These are phyloP conservation scores for Ictidomys tridecemlineatus DNA, from an alignment of 2,113 vertebrate genomes.

Conservation along the genomic window DNA sequence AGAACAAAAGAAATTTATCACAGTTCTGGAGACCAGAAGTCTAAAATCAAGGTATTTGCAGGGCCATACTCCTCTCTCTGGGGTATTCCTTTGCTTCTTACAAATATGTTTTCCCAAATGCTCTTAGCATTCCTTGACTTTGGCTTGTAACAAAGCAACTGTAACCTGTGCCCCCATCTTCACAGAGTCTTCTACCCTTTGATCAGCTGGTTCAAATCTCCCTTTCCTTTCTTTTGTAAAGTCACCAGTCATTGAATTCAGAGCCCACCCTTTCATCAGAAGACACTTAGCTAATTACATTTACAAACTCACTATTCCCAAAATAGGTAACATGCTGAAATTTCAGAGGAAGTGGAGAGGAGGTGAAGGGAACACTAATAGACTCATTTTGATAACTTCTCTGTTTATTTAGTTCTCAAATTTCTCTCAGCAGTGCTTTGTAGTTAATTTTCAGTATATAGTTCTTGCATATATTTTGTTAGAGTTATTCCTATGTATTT, in stretches of 20 bases:
- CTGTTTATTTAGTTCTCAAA: constrained; percentile 21
- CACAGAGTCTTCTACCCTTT: background rate
- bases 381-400: background rate
- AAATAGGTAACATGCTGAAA: background rate
- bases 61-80: background rate
- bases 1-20: background rate
- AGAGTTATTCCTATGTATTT: background rate
- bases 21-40: background rate
- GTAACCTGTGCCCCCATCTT: background rate
- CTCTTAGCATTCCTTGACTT: background rate
- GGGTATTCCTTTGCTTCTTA: background rate
- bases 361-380: background rate
- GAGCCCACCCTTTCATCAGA: background rate
- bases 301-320: background rate
- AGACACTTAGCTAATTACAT: background rate
- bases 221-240: background rate
- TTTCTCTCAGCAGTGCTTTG: constrained; percentile 20
- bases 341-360: background rate
- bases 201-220: background rate
- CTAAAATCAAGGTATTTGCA: background rate
- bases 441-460: background rate
- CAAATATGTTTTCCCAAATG: background rate
- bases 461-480: background rate
- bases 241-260: background rate
- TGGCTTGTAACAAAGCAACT: background rate